These are phyloP conservation scores for Labeo calbasu DNA, from an alignment of 2,797 vertebrate genomes.

Conservation along the genomic window DNA sequence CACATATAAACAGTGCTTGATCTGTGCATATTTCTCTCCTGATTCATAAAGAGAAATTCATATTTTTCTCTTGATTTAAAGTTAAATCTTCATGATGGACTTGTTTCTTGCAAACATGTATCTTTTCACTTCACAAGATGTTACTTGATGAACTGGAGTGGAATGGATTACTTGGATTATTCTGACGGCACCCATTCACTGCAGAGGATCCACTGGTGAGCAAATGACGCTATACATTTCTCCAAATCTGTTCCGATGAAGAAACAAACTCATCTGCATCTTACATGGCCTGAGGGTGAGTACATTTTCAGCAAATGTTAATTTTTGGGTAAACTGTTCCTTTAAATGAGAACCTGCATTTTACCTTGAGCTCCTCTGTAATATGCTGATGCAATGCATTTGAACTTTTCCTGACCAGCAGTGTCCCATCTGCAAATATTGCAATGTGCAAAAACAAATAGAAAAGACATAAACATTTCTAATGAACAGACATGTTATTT, in stretches of 20 bases:
- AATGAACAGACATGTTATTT: background rate
- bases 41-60: background rate
- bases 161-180: background rate
- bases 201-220: background rate
- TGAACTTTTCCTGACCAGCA: constrained; percentile 95
- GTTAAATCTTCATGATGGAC: background rate
- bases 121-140: background rate
- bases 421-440: constrained; percentile 88
- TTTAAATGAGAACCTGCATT: background rate
- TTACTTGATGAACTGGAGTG: background rate
- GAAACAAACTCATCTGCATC: background rate
- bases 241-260: background rate
- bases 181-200: background rate
- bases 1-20: background rate
- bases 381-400: constrained; percentile 91
- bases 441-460: background rate
- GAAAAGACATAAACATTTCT: background rate
- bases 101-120: background rate
- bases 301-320: background rate
- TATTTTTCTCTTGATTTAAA: background rate
- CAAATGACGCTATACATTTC: background rate
- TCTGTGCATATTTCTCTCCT: background rate
- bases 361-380: constrained; percentile 90
- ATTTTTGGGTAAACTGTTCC: background rate
- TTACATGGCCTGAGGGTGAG: background rate